Evolutionary conservation across 2,797 vertebrate species (phyloP), one percentile per base, ranked within the genome.

Genomic region (Sphaeramia orbicularis): DNA sequence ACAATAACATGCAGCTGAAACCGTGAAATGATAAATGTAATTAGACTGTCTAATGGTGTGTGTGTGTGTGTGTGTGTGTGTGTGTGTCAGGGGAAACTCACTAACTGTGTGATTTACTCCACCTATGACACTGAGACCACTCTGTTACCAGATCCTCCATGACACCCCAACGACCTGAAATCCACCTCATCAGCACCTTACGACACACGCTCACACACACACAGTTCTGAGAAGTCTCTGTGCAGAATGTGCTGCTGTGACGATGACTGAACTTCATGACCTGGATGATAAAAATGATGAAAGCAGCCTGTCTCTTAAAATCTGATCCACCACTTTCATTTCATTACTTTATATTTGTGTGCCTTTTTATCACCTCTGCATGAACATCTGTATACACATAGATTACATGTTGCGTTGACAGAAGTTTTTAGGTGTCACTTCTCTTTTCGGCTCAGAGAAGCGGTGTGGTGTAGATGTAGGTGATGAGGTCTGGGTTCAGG

Each of bases 61-160:
- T 56, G 40, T 32, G 11, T 43, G 40, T 16, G 24, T 63, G 44
- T 40, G 10, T 50, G 60, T 35, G 49, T 44, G 48, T 48, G 40
- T 42, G 51, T 55, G 44, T 47, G 32, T 38, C 73, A 59, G 54
- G 54, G n/a, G 44, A 44, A 55, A 13, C 19, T 19, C 24, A 44
- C 35, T 62, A 35, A 65, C 49, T 18, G 21, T 52, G 38, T 80
- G 79, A 87, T 89, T 90, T 88, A 88, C 63, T 73, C 75, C 21
- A 19, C 52, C 60, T 84, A 76, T 73, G 80, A 90, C 87, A 77
- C 68, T 57, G 86, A 90, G 70, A 76, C 72, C 65, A 56, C 50
- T 58, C 76, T 68, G 89, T 80, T 57, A 88, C 80, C 60, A 74
- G 64, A 83, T 82, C 82, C 78, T 75, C 53, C 81, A 40, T 43